Conservation (phyloP, 2,113 vertebrate species). For the Brienomyrus brachyistius region DNA sequence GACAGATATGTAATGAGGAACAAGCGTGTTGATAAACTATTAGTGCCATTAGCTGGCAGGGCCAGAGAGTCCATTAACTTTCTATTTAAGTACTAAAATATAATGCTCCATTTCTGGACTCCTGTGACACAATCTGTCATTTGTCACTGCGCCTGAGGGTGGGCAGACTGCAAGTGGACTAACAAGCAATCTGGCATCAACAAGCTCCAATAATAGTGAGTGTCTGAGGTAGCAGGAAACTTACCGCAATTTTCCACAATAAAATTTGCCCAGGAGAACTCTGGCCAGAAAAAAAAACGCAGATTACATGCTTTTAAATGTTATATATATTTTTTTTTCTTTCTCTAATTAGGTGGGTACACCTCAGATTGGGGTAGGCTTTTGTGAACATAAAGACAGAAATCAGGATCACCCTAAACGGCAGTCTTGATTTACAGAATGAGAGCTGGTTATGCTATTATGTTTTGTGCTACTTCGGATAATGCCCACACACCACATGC, state of each 20-base stretch:
- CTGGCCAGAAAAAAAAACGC: neutral
- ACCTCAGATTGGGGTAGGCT: neutral
- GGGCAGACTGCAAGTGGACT: neutral
- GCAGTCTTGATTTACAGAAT: neutral
- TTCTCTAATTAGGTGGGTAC: neutral
- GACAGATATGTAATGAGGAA: neutral
- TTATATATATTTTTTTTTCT: neutral
- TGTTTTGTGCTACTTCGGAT: neutral
- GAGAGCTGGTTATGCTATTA: neutral
- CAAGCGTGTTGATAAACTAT: neutral
- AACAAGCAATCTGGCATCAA: neutral
- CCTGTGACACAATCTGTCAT: neutral
- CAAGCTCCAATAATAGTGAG: neutral
- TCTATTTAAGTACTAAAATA: constrained; percentile 9
- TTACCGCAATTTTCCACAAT: constrained; percentile 39
- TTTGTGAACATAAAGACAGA: neutral
- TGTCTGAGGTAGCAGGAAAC: neutral
- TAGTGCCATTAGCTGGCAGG: neutral
- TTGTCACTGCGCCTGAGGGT: neutral
- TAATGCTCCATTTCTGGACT: constrained; percentile 12
- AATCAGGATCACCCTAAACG: neutral
- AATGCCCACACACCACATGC: neutral
- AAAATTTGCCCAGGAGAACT: neutral
- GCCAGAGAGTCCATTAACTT: constrained; percentile 12
- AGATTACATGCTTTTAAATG: neutral